Evolutionary conservation across 1,140 invertebrate genomes (phyloP), one percentile per base, ranked within the genome.

Genomic region (Phocides pigmalion): DNA sequence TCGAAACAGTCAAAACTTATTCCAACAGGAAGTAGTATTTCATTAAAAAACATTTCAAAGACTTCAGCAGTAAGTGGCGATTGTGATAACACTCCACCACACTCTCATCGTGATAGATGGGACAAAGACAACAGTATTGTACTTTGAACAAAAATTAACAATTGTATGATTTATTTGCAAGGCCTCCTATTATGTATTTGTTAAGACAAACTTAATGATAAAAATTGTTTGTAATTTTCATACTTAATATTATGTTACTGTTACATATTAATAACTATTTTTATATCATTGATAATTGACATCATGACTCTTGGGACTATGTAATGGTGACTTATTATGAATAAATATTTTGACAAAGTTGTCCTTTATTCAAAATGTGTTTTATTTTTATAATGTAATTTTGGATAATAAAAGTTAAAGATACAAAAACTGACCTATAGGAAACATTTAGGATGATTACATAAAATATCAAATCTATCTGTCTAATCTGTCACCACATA

Each of bases 41-140:
- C 88, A 47, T 68, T 90, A 22, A 89, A 84, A 66, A 83, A 69
- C 63, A 77, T 84, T 28, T 69, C 79, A 15, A 88, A 84, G 70
- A 50, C 64, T 42, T 51, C 75, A 46, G 68, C 51, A 11, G 62
- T 87, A 5, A 72, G 65, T 70, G 87, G 85, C 17, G 87, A 89
- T 51, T 91, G 85, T 81, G 91, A 92, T 70, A 92, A 92, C 63
- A 92, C 91, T 19, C 91, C 91, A 41, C 91, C 91, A 11, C 84
- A 91, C 14, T 86, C 89, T 35, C 87, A 92, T 41, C 83, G 90
- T 58, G 90, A 91, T 39, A 75, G 72, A 64, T 92, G 90, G 91
- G 91, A 92, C 53, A 89, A 91, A 72, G 89, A 92, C 35, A 89
- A 64, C 42, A 92, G 90, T 64, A 86, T 92, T 81, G 84, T 92